A percentile compares a stretch with the other conserved stretches of the same genome.
These are phyloP conservation scores for Hofmannophila pseudospretella DNA, from an alignment of 2,888 invertebrate genomes.

Conservation along the genomic window DNA sequence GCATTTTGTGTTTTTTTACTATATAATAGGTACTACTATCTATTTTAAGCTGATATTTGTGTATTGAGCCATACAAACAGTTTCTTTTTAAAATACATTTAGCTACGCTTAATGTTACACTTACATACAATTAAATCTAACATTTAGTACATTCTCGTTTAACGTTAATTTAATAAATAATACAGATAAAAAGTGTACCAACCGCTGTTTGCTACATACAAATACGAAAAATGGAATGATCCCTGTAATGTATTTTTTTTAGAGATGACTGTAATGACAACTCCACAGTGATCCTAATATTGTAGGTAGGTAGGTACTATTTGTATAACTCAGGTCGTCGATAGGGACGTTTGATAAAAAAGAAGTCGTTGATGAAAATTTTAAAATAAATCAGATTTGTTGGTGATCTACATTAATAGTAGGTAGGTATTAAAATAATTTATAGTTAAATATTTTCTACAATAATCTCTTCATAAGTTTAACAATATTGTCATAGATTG, in stretches of 20 bases:
- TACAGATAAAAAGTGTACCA: too few species aligned
- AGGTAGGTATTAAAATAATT: conserved; percentile 6
- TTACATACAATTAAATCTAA: too few species aligned
- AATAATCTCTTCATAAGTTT: conserved; percentile 32
- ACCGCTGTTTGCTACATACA: too few species aligned
- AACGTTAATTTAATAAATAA: too few species aligned
- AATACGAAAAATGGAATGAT: too few species aligned
- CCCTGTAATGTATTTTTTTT: conserved; percentile 15
- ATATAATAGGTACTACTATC: conserved; percentile 29
- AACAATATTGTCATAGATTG: conserved; percentile 50
- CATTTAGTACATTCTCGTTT: conserved; percentile 25
- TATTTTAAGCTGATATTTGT: conserved; percentile 17
- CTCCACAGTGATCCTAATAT: too few species aligned
- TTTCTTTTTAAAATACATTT: not conserved
- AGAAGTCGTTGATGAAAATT: too few species aligned
- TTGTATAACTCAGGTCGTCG: too few species aligned
- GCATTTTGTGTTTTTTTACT: conserved; percentile 32
- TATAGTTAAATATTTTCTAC: conserved; percentile 4
- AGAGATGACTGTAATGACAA: too few species aligned
- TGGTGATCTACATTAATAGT: too few species aligned
- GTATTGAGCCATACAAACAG: conserved; percentile 4
- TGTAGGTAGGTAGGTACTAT: not conserved
- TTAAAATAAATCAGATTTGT: too few species aligned
- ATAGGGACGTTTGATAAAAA: too few species aligned
- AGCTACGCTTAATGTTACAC: conserved; percentile 1